Conservation (phyloP, 2,797 vertebrate genomes). For the Triplophysa yarkandensis region DNA sequence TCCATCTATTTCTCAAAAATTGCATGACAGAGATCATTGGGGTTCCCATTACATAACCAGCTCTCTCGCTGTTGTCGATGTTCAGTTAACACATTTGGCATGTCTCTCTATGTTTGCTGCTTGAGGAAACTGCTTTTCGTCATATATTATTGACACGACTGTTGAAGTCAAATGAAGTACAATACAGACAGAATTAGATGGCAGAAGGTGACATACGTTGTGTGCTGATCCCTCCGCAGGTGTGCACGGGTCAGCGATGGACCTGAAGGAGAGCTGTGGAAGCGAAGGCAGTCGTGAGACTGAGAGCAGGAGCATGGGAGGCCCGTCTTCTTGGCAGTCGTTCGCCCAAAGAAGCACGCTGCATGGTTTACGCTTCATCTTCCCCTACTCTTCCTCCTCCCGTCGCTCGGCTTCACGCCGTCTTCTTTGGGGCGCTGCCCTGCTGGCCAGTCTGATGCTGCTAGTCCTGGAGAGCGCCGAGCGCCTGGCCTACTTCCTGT, state of each 20-base stretch:
- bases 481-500: conserved; percentile 91
- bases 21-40: not conserved
- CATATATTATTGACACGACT: conserved; percentile 25
- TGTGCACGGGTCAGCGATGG: conserved; percentile 78
- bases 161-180: conserved; percentile 31
- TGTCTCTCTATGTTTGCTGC: not conserved
- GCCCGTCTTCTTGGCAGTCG: conserved; percentile 88
- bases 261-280: conserved; percentile 91
- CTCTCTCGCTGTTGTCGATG: conserved; percentile 9
- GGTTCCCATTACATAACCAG: conserved; percentile 12
- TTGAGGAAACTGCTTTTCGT: conserved; percentile 19
- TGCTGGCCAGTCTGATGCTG: conserved; percentile 88
- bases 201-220: conserved; percentile 12
- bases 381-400: conserved; percentile 72
- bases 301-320: conserved; percentile 74
- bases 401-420: conserved; percentile 83
- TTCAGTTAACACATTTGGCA: conserved; percentile 31
- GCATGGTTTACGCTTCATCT: conserved; percentile 92
- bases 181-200: conserved; percentile 18
- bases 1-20: not conserved
- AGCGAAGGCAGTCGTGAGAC: conserved; percentile 86
- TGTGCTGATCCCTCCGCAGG: conserved; percentile 42
- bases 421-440: conserved; percentile 88
- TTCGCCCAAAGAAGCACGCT: conserved; percentile 92
- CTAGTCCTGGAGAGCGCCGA: conserved; percentile 90